Evolutionary conservation across 2,113 vertebrate genomes (phyloP), one percentile per base, ranked within the genome.

Genomic region (Pygathrix nemaeus): DNA sequence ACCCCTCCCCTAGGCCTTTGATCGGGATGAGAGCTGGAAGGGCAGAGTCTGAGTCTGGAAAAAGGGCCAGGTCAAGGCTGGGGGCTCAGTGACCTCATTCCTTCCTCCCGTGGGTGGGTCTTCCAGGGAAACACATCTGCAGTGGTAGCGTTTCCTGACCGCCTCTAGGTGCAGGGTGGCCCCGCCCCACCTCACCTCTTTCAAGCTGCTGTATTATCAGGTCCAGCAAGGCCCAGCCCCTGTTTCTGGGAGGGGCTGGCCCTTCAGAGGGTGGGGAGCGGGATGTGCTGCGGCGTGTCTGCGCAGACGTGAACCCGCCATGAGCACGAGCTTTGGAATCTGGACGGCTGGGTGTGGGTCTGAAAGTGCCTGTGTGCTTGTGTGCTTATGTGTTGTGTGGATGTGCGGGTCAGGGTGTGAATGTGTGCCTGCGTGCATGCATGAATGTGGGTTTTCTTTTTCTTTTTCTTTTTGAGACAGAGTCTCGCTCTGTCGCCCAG

Each of bases 271-370:
- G 84, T 66, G 79, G 81, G 89, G 89, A 80, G 88, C 1, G 48
- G 86, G 92, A 81, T 82, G 89, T 86, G 97, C 91, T 17, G 0
- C 17, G 86, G 97, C 95, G 2, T 84, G 91, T 88, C 78, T 87
- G 72, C 5, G 17, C 55, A 86, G 84, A 57, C 17, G 52, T 32
- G 70, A 27, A 78, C 68, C 66, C 20, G 20, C 32, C 8, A 25
- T 97, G 94, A 95, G 79, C 79, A 64, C 10, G 18, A 64, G 48
- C 87, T 88, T 25, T 83, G 97, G 97, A 97, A 97, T 97, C 97
- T 30, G 55, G 59, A 87, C 3, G 6, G 91, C 93, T 86, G 93
- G 97, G 94, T 32, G 85, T 94, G 91, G 81, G 64, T 81, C 76
- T 94, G 55, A 89, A 76, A 95, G 86, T 43, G 82, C 48, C 35